A percentile compares a stretch with the other conserved stretches of the same genome.
Conservation (phyloP, 2,797 vertebrate species). For the Basileuterus tristriatus region DNA sequence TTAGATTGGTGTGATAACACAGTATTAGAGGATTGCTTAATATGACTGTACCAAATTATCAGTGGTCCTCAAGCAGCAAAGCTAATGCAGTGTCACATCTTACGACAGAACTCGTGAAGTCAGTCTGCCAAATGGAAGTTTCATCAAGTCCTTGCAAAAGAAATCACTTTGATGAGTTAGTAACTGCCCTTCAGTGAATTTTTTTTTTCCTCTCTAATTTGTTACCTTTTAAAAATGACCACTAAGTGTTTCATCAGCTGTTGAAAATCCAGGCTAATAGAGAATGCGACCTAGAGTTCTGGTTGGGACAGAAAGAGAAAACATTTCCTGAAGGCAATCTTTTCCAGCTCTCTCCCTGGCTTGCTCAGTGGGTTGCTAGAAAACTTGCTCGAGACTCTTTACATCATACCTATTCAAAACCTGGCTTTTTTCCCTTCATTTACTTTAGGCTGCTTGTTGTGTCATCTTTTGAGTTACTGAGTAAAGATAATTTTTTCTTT, state of each 20-base stretch:
- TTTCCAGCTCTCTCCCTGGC: neutral
- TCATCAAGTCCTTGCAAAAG: neutral
- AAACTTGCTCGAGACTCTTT: neutral
- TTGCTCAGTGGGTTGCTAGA: neutral
- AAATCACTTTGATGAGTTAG: neutral
- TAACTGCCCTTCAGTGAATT: neutral
- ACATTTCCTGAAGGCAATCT: neutral
- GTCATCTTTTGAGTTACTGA: neutral
- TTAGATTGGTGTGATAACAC: neutral
- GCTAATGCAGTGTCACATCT: neutral
- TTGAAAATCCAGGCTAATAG: neutral
- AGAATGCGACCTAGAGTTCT: conserved; percentile 18
- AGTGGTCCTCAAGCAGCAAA: neutral
- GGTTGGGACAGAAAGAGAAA: neutral
- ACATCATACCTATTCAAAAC: neutral
- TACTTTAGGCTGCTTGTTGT: neutral
- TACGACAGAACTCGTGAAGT: neutral
- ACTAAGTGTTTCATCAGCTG: conserved; percentile 41
- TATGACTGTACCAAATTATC: neutral
- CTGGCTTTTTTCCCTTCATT: neutral
- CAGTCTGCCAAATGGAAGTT: neutral
- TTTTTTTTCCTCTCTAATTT: neutral
- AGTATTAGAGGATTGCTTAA: neutral
- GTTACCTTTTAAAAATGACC: conserved; percentile 13
- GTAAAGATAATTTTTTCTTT: neutral